Percentiles rank a stretch among this genome's conserved stretches.
Evolutionary conservation across 2,888 invertebrate species (phyloP).

Genomic region (Drosophila nr. perissopoda): DNA sequence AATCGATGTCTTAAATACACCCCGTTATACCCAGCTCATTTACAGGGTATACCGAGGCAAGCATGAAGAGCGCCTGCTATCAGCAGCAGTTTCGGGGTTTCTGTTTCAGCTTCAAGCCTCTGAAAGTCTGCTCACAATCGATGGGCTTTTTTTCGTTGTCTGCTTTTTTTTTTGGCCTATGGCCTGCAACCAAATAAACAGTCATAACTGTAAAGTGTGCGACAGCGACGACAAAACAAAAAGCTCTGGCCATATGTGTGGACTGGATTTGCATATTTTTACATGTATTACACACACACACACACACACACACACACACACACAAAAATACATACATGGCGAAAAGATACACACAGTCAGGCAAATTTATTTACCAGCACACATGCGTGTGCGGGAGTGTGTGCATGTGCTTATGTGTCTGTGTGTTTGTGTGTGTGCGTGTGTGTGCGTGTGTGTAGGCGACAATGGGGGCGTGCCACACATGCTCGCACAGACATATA

Average conservation of each 20-base stretch:
- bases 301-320: too few species aligned
- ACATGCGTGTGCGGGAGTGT: conserved; percentile 2
- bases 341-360: conserved; percentile 22
- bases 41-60: conserved; percentile 30
- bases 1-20: neutral
- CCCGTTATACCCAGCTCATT: neutral
- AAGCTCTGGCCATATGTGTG: conserved; percentile 72
- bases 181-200: conserved; percentile 67
- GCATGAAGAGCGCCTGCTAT: conserved; percentile 15
- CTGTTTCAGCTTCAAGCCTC: conserved; percentile 29
- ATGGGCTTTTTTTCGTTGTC: conserved; percentile 42
- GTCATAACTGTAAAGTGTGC: conserved; percentile 77
- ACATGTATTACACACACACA: conserved; percentile 50
- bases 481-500: conserved; percentile 53
- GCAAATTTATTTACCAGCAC: conserved; percentile 59
- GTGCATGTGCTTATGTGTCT: neutral
- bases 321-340: conserved; percentile 11
- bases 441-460: neutral
- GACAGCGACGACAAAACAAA: conserved; percentile 64
- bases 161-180: conserved; percentile 40
- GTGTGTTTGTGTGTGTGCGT: too few species aligned
- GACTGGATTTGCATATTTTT: conserved; percentile 79
- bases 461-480: conserved; percentile 28
- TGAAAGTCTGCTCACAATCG: conserved; percentile 54
- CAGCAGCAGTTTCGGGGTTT: conserved; percentile 20